Conservation (phyloP, 2,113 vertebrate genomes). For the Ariopsis seemanni region DNA sequence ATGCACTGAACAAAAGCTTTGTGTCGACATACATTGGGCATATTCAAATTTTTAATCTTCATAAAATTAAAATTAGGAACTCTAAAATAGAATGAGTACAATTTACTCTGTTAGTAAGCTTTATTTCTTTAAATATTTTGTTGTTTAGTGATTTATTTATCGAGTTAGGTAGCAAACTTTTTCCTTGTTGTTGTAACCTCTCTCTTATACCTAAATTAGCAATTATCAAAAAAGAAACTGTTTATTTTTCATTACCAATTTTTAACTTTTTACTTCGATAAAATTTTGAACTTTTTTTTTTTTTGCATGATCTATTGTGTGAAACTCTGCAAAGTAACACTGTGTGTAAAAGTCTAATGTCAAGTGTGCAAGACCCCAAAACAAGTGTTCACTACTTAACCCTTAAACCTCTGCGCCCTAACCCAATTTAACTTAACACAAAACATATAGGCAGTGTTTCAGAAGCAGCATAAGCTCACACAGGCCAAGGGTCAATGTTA, state of each 20-base stretch:
- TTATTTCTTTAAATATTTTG: not conserved
- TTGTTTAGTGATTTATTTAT: not conserved
- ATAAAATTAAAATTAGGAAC: too few species aligned
- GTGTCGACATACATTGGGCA: too few species aligned
- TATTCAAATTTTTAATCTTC: too few species aligned
- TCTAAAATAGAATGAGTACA: not conserved
- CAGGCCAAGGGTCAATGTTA: slow-evolving; percentile 45
- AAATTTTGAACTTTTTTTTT: not conserved
- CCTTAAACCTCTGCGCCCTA: slow-evolving; percentile 39
- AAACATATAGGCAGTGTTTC: slow-evolving; percentile 20
- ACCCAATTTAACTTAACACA: slow-evolving; percentile 27
- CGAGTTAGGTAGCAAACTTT: not conserved
- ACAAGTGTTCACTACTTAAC: slow-evolving; percentile 51
- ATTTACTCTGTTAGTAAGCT: not conserved
- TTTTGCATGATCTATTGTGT: not conserved
- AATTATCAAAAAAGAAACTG: not conserved
- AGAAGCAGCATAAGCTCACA: slow-evolving; percentile 42
- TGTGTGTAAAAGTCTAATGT: slow-evolving; percentile 14
- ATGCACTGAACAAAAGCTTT: not conserved
- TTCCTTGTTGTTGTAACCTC: not conserved
- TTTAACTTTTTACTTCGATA: not conserved
- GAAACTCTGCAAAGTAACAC: too few species aligned
- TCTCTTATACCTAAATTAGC: not conserved
- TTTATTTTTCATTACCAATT: not conserved
- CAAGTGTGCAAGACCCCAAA: slow-evolving; percentile 20